Evolutionary conservation across 1,140 invertebrate genomes (phyloP).

Genomic region (Melanaphis sacchari): DNA sequence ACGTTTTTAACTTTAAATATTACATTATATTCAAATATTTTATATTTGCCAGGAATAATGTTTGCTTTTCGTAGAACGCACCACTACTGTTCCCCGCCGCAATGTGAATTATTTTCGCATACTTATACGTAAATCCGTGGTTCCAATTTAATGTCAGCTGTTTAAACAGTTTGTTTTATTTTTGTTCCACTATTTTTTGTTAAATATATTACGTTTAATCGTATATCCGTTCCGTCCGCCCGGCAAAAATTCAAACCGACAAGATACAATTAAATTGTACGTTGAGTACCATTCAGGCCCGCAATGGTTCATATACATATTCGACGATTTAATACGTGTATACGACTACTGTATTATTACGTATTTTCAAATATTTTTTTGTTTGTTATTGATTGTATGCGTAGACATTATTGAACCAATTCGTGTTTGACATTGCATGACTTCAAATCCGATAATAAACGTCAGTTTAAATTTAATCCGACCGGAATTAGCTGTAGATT

Average conservation of each 20-base stretch:
- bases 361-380: constrained; percentile 2
- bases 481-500: not conserved
- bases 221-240: not conserved
- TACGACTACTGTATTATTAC: not conserved
- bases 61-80: not conserved
- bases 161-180: constrained; percentile 4
- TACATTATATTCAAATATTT: constrained; percentile 17
- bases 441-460: constrained; percentile 1
- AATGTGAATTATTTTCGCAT: not conserved
- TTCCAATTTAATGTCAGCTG: not conserved
- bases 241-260: not conserved
- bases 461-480: not conserved
- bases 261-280: not conserved
- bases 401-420: not conserved
- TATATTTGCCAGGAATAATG: not conserved
- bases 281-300: not conserved
- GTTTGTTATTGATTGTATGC: not conserved
- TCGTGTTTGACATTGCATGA: not conserved
- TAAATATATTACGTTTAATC: not conserved
- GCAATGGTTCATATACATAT: not conserved
- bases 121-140: not conserved
- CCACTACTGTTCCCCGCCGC: not conserved
- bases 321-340: not conserved
- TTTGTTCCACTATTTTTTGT: constrained; percentile 12
- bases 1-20: not conserved